Evolutionary conservation across 2,888 invertebrate genomes (phyloP).

Genomic region (Girardia tigrina): DNA sequence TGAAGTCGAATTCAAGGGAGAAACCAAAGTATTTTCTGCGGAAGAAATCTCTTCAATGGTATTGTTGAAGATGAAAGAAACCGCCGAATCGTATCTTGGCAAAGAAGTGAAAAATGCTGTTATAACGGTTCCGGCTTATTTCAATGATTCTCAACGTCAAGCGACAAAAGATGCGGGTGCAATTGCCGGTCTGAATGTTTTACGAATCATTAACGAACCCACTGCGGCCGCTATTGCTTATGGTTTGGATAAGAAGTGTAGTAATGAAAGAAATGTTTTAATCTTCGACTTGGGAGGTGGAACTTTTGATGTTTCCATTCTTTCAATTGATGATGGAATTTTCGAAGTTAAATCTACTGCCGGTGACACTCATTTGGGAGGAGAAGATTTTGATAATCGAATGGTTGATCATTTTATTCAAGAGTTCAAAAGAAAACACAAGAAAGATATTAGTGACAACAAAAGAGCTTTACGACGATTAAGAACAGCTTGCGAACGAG

Average conservation of each 20-base stretch:
- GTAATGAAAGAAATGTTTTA: slow-evolving; percentile 41
- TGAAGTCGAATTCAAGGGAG: slow-evolving; percentile 63
- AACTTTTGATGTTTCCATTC: slow-evolving; percentile 82
- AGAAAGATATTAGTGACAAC: slow-evolving; percentile 48
- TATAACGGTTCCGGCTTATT: slow-evolving; percentile 50
- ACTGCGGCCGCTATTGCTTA: slow-evolving; percentile 57
- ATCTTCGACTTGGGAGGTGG: slow-evolving; percentile 44
- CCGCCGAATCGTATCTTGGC: slow-evolving; percentile 57
- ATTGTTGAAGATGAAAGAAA: slow-evolving; percentile 71
- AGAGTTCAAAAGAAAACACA: slow-evolving; percentile 51
- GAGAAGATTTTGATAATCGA: slow-evolving; percentile 60
- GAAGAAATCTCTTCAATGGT: slow-evolving; percentile 86
- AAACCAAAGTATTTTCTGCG: slow-evolving; percentile 71
- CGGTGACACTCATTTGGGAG: slow-evolving; percentile 73
- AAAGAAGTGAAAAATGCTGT: slow-evolving; percentile 47
- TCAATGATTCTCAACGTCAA: slow-evolving; percentile 49
- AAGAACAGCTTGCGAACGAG: slow-evolving; percentile 43
- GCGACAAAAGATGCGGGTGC: slow-evolving; percentile 73
- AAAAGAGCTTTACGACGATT: slow-evolving; percentile 42
- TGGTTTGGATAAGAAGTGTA: slow-evolving; percentile 51
- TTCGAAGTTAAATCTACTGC: slow-evolving; percentile 55
- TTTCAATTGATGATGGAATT: slow-evolving; percentile 80
- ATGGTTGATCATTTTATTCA: slow-evolving; percentile 50
- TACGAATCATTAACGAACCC: slow-evolving; percentile 67
- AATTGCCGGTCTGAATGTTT: slow-evolving; percentile 69